Conservation (phyloP, 1,140 invertebrate genomes). For the Bombus polaris region DNA sequence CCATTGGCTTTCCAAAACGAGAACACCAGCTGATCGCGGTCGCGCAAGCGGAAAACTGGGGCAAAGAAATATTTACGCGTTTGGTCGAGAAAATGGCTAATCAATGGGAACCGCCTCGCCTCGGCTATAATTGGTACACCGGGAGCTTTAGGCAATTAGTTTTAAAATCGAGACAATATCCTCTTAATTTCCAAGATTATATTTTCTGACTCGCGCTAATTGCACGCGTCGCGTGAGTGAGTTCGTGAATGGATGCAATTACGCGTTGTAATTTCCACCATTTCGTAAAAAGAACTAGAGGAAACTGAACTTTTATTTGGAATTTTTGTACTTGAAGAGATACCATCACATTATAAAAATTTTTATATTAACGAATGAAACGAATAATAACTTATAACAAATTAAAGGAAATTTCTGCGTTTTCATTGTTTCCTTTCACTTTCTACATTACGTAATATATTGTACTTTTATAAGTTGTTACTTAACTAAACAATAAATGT, state of each 20-base stretch:
- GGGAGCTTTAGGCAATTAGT: conserved; percentile 28
- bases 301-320: background rate
- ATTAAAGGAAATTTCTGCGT: no score
- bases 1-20: conserved; percentile 20
- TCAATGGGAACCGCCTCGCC: background rate
- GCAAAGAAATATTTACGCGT: conserved; percentile 36
- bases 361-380: no score
- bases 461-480: no score
- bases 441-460: no score
- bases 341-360: no score
- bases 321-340: background rate
- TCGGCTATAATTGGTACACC: conserved; percentile 4
- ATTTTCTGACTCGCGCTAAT: conserved; percentile 22
- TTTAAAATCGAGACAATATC: conserved; percentile 31
- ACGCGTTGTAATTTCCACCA: background rate
- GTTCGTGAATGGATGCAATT: conserved; percentile 29
- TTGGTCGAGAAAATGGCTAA: background rate
- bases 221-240: background rate
- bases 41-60: background rate
- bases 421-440: no score
- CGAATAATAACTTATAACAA: no score
- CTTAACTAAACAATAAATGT: no score
- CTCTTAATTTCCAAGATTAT: conserved; percentile 34
- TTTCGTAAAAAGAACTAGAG: no score
- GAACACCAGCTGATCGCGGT: background rate